Evolutionary conservation across 2,113 vertebrate species (phyloP).

Genomic region (Picathartes gymnocephalus): DNA sequence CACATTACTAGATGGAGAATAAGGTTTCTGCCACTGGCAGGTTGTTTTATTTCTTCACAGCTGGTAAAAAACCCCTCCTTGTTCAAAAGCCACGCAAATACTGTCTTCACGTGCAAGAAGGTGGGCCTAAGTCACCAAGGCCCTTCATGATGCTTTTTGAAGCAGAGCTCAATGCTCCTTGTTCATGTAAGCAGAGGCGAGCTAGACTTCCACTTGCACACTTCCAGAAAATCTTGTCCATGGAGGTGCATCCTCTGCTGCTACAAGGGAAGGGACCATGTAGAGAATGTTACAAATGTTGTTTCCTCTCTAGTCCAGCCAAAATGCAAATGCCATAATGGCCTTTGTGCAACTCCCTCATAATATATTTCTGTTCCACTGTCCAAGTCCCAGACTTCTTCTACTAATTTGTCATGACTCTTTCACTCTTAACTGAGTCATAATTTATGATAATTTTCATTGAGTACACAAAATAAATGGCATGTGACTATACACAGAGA

Average conservation of each 20-base stretch:
- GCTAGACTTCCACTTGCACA: fast-evolving
- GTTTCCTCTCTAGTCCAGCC: neutral
- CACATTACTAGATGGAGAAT: neutral
- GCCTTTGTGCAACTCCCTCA: neutral
- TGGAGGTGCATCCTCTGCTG: neutral
- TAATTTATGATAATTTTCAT: neutral
- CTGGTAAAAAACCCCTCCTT: neutral
- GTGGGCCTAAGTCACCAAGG: neutral
- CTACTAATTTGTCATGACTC: neutral
- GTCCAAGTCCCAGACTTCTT: neutral
- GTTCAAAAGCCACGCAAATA: neutral
- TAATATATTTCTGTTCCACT: neutral
- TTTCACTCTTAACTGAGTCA: neutral
- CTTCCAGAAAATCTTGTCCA: neutral
- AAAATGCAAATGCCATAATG: neutral
- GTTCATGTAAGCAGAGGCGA: fast-evolving
- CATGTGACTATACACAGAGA: neutral
- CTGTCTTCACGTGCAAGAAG: neutral
- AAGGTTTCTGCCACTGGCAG: neutral
- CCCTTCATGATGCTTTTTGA: neutral
- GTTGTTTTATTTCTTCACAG: conserved; percentile 15
- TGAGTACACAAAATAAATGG: neutral
- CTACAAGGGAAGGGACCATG: neutral
- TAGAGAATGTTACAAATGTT: neutral
- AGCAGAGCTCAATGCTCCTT: neutral